Evolutionary conservation across 2,113 vertebrate species (phyloP).

Genomic region (Aphelocoma coerulescens): DNA sequence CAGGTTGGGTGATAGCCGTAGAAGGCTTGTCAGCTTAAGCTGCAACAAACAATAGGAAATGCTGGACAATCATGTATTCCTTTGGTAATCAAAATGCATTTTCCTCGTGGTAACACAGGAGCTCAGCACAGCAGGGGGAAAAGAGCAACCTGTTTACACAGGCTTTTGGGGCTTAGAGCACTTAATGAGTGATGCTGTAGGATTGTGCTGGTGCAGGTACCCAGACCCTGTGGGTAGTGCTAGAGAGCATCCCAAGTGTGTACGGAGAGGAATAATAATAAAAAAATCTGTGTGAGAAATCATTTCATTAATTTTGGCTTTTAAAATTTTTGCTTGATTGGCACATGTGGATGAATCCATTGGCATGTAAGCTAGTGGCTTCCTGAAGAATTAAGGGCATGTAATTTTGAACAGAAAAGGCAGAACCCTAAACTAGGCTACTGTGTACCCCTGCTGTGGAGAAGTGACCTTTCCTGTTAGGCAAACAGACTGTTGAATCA

Average conservation of each 20-base stretch:
- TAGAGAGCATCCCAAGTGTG: not conserved
- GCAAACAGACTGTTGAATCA: not conserved
- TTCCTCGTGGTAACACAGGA: not conserved
- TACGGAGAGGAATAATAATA: not conserved
- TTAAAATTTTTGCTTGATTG: not conserved
- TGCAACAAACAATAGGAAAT: not conserved
- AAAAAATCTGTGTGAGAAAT: not conserved
- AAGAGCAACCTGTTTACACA: not conserved
- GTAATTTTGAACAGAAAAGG: not conserved
- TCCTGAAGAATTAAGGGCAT: not conserved
- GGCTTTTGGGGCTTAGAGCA: not conserved
- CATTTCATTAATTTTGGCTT: not conserved
- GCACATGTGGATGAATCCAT: not conserved
- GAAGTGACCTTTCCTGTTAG: not conserved
- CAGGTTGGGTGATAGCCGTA: not conserved
- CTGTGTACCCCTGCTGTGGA: not conserved
- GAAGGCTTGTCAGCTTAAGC: not conserved
- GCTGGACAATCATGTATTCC: not conserved
- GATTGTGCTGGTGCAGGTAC: not conserved
- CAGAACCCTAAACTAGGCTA: not conserved
- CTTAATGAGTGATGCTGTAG: not conserved
- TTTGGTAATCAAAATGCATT: not conserved
- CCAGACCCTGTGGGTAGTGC: not conserved
- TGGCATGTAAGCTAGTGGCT: not conserved
- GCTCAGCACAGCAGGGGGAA: not conserved